Conservation (phyloP, 2,888 invertebrate species). For the Polyommatus iphigenia region DNA sequence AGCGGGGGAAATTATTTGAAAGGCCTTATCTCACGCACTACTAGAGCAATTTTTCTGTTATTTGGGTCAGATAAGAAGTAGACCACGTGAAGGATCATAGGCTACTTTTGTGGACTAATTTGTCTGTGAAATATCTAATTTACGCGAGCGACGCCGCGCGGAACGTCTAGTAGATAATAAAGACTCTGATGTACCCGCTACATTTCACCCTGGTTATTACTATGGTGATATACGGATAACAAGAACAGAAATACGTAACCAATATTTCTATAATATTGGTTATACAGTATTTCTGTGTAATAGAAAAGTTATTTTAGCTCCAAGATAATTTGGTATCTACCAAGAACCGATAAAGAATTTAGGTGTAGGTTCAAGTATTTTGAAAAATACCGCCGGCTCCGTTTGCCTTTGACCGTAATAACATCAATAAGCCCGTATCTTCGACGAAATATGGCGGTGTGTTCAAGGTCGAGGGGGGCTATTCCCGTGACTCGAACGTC, state of each 20-base stretch:
- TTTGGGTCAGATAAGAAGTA: no score
- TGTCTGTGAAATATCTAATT: no score
- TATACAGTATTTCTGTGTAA: not conserved
- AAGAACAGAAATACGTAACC: not conserved
- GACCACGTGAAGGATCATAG: no score
- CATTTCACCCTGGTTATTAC: no score
- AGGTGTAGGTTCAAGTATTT: not conserved
- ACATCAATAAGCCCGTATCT: slow-evolving; percentile 5
- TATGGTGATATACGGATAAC: not conserved
- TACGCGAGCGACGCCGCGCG: no score
- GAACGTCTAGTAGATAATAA: no score
- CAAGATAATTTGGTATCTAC: not conserved
- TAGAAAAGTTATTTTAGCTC: not conserved
- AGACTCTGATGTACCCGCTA: no score
- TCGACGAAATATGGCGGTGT: not conserved
- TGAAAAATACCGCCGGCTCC: not conserved
- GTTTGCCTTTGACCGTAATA: slow-evolving; percentile 10
- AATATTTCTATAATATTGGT: not conserved
- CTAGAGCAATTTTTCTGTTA: no score
- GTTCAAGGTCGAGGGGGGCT: not conserved
- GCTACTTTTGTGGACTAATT: no score
- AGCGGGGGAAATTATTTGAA: no score
- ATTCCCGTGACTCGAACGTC: not conserved
- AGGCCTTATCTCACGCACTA: no score
- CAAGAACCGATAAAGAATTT: not conserved